These are phyloP conservation scores for Hydropsyche tenuis DNA, from an alignment of 1,140 invertebrate species.

Conservation along the genomic window DNA sequence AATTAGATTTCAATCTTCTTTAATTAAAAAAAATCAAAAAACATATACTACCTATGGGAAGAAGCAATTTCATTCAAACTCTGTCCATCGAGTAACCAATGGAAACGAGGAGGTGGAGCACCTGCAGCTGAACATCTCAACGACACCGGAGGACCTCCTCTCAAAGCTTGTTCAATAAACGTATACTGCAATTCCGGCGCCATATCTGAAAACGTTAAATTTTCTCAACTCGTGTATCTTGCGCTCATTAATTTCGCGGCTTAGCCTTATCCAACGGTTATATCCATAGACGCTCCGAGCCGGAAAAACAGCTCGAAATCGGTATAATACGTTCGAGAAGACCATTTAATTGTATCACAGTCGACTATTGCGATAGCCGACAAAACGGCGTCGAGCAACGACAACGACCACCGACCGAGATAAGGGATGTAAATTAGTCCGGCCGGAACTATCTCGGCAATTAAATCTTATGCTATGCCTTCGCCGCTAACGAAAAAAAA, in stretches of 20 bases:
- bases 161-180: constrained; percentile 83
- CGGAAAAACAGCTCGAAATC: too few relatives aligned
- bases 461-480: constrained; percentile 28
- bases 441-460: constrained; percentile 32
- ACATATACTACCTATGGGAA: constrained; percentile 59
- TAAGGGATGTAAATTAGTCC: constrained; percentile 36
- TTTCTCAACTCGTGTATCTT: too few relatives aligned
- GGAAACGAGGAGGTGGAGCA: constrained; percentile 82
- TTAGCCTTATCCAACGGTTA: not conserved
- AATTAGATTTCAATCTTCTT: constrained; percentile 13
- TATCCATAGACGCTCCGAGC: too few relatives aligned
- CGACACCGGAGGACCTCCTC: constrained; percentile 79
- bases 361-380: constrained; percentile 10
- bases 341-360: constrained; percentile 24
- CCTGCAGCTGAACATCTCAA: constrained; percentile 85
- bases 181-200: constrained; percentile 81
- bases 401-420: constrained; percentile 10
- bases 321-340: not conserved
- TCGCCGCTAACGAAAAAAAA: not conserved
- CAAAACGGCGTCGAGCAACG: constrained; percentile 16
- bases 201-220: constrained; percentile 66
- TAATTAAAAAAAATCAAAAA: constrained; percentile 2
- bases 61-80: constrained; percentile 67
- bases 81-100: constrained; percentile 83
- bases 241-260: not conserved